These are phyloP conservation scores for Planiliza haematocheilus DNA, from an alignment of 2,113 vertebrate species.

Conservation along the genomic window DNA sequence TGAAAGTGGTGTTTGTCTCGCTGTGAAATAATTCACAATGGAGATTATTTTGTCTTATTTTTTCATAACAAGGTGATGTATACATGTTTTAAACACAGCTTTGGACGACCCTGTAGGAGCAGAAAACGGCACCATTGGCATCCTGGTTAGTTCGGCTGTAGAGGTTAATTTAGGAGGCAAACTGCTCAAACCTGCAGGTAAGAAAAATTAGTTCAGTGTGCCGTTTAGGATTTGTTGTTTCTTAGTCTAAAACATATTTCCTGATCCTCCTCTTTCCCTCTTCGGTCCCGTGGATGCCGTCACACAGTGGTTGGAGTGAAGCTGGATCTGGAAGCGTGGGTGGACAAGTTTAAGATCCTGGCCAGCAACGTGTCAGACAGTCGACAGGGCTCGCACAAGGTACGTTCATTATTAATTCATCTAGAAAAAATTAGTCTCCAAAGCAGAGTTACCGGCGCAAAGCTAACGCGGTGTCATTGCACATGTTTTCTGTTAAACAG, in stretches of 20 bases:
- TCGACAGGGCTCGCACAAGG: slow-evolving; percentile 90
- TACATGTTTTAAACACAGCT: slow-evolving; percentile 63
- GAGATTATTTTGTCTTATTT: no score
- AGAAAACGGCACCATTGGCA: slow-evolving; percentile 92
- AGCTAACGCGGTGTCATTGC: slow-evolving; percentile 11
- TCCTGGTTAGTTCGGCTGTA: slow-evolving; percentile 94
- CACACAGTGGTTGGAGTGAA: slow-evolving; percentile 95
- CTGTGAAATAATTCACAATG: no score
- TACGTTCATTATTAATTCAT: slow-evolving; percentile 57
- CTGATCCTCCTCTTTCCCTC: not conserved
- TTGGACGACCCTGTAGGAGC: slow-evolving; percentile 82
- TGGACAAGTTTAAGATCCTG: slow-evolving; percentile 98
- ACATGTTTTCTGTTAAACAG: slow-evolving; percentile 77
- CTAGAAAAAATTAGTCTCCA: no score
- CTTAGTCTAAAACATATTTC: not conserved
- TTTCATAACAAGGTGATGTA: no score
- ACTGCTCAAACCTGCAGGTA: slow-evolving; percentile 95
- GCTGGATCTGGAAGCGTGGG: slow-evolving; percentile 97
- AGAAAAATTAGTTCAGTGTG: not conserved
- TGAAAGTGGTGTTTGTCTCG: no score
- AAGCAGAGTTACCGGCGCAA: not conserved
- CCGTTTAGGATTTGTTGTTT: not conserved
- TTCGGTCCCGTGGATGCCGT: not conserved
- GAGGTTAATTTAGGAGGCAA: slow-evolving; percentile 91
- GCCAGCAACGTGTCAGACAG: slow-evolving; percentile 96